Evolutionary conservation across 2,797 vertebrate species (phyloP).

Genomic region (Poecilia wingei): DNA sequence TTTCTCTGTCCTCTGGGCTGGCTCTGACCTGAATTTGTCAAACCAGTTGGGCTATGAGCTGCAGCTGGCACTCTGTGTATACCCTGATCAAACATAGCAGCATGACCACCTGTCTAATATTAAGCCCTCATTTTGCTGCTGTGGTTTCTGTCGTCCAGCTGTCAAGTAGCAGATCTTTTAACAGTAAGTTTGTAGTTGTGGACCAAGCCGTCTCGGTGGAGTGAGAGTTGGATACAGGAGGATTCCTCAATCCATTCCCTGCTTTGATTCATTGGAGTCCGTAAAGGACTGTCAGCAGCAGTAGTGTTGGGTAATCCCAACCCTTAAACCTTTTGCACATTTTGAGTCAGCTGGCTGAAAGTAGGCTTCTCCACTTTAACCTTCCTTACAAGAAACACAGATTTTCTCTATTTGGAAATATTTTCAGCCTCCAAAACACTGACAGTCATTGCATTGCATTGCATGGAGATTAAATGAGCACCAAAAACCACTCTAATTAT

Average conservation of each 20-base stretch:
- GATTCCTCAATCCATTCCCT: neutral
- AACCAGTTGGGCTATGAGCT: constrained; percentile 7
- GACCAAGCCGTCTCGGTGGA: neutral
- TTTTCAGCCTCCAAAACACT: neutral
- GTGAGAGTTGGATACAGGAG: neutral
- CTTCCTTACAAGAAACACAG: neutral
- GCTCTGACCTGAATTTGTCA: constrained; percentile 47
- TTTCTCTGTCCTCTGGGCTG: constrained; percentile 17
- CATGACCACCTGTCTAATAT: constrained; percentile 1
- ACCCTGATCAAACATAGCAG: neutral
- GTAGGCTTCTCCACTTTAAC: neutral
- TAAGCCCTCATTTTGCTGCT: neutral
- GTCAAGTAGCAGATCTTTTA: neutral
- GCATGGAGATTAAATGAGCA: neutral
- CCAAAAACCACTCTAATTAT: neutral
- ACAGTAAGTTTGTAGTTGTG: neutral
- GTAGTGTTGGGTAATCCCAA: neutral
- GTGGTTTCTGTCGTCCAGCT: neutral
- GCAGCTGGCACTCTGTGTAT: neutral
- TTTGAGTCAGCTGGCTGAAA: neutral
- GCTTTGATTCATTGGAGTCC: neutral
- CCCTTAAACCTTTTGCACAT: neutral
- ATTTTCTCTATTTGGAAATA: neutral
- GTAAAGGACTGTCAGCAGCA: neutral
- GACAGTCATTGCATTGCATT: neutral